Conservation (phyloP, 2,797 vertebrate species). For the Epinephelus coioides region DNA sequence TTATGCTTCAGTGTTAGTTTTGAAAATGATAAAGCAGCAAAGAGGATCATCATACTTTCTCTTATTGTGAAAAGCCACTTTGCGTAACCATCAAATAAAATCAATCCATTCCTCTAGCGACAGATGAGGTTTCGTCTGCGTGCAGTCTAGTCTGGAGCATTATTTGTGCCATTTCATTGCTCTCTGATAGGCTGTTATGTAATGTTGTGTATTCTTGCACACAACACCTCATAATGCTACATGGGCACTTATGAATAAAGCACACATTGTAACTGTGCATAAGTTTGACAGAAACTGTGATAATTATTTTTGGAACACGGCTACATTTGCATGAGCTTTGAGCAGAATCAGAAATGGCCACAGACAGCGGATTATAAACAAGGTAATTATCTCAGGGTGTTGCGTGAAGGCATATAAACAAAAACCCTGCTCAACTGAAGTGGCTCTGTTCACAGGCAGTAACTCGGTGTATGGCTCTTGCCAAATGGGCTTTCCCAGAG, state of each 20-base stretch:
- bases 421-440: slow-evolving; percentile 17
- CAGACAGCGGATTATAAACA: slow-evolving; percentile 60
- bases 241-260: slow-evolving; percentile 50
- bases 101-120: slow-evolving; percentile 25
- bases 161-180: slow-evolving; percentile 55
- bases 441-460: neutral
- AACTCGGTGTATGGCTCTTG: slow-evolving; percentile 4
- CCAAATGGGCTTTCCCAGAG: slow-evolving; percentile 31
- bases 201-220: slow-evolving; percentile 33
- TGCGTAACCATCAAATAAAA: slow-evolving; percentile 31
- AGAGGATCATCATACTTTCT: slow-evolving; percentile 5
- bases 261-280: slow-evolving; percentile 50
- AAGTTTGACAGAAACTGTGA: slow-evolving; percentile 56
- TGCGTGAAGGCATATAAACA: slow-evolving; percentile 40
- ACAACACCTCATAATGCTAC: slow-evolving; percentile 43
- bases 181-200: slow-evolving; percentile 55
- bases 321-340: slow-evolving; percentile 67
- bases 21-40: slow-evolving; percentile 24
- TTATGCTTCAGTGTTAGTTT: slow-evolving; percentile 16
- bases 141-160: slow-evolving; percentile 16
- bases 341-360: slow-evolving; percentile 43
- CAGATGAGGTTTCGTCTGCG: slow-evolving; percentile 39
- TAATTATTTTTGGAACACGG: slow-evolving; percentile 57
- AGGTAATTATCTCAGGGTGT: slow-evolving; percentile 61
- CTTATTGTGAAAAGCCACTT: slow-evolving; percentile 33